Base-by-base conservation (phyloP, 2,113 vertebrate species). In the Corythornis vintsioides region DNA sequence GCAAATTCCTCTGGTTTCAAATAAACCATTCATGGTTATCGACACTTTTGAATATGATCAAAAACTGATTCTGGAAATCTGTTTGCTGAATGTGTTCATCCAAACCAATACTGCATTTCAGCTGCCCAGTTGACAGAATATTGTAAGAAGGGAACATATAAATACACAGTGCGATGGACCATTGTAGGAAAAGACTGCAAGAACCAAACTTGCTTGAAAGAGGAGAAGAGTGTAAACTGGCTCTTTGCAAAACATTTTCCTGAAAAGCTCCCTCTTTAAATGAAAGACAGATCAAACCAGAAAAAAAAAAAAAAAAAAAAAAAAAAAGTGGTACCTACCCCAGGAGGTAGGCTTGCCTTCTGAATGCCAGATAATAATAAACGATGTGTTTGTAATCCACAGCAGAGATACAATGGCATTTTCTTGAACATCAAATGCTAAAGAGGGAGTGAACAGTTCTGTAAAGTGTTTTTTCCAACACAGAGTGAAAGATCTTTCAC, bases 331-430 rank as follows among this genome's bases (percentile, higher is more conserved):
- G 28, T 70, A 92, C 69, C 38, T 71, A 76, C 47, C 56, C 75
- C 64, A 83, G 79, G 67, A 96, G 71, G 33, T 74, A 82, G 25
- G 26, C 66, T 83, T 93, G 50, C 81, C 93, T 92, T 84, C 87
- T 66, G 75, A 87, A 38, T 1, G 1, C 75, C 83, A 72, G 70
- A 92, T 84, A 94, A 92, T 94, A 95, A 94, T 65, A 94, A 95
- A 95, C 3, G 61, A 90, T 78, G 93, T 93, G 92, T 86, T 83
- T 93, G 79, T 83, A 96, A 96, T 81, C 95, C 72, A 88, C 20
- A 92, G 73, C 94, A 95, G 95, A 96, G 89, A 64, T 73, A 88
- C 48, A 86, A 48, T 18, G 65, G 64, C 52, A 92, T 92, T 95
- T 94, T 96, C 78, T 93, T 89, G 88, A 52, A 91, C 92, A 89